These are phyloP conservation scores for Charanyca ferruginea DNA, from an alignment of 2,888 invertebrate species.

Conservation along the genomic window DNA sequence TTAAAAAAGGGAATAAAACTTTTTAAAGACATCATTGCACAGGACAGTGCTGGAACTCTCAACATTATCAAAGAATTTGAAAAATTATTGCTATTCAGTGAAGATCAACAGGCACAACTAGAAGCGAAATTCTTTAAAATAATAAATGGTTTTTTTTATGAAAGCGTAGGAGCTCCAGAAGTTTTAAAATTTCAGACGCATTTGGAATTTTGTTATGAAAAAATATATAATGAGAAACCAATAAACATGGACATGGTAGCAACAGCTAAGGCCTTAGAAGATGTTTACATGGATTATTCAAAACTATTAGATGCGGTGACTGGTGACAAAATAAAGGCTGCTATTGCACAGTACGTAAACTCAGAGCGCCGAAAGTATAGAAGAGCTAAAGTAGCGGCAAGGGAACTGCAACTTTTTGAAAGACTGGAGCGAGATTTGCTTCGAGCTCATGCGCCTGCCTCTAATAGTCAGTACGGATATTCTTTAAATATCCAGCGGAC, in stretches of 20 bases:
- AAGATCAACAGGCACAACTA: conserved; percentile 87
- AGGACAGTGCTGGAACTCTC: conserved; percentile 73
- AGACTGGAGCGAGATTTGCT: conserved; percentile 85
- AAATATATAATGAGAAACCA: conserved; percentile 90
- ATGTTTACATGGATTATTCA: conserved; percentile 87
- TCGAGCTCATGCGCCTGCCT: conserved; percentile 78
- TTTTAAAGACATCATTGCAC: conserved; percentile 82
- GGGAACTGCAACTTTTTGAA: conserved; percentile 89
- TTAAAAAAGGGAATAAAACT: conserved; percentile 84
- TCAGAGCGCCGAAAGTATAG: conserved; percentile 88
- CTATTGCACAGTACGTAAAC: conserved; percentile 88
- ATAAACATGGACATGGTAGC: conserved; percentile 89
- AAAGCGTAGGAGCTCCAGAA: conserved; percentile 89
- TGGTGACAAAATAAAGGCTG: conserved; percentile 86
- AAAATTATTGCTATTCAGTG: conserved; percentile 80
- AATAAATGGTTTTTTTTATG: conserved; percentile 90
- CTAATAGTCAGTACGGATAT: conserved; percentile 27
- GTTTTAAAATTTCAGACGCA: conserved; percentile 91
- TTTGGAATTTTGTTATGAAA: conserved; percentile 92
- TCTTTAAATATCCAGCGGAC: conserved; percentile 24
- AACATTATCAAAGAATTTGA: conserved; percentile 77
- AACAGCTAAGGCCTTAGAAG: conserved; percentile 92
- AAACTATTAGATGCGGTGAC: conserved; percentile 90
- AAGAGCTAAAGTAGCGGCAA: conserved; percentile 90
- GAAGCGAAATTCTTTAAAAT: conserved; percentile 90